Base-by-base conservation (phyloP, 2,888 invertebrate species). In the Tupiocoris notatus region DNA sequence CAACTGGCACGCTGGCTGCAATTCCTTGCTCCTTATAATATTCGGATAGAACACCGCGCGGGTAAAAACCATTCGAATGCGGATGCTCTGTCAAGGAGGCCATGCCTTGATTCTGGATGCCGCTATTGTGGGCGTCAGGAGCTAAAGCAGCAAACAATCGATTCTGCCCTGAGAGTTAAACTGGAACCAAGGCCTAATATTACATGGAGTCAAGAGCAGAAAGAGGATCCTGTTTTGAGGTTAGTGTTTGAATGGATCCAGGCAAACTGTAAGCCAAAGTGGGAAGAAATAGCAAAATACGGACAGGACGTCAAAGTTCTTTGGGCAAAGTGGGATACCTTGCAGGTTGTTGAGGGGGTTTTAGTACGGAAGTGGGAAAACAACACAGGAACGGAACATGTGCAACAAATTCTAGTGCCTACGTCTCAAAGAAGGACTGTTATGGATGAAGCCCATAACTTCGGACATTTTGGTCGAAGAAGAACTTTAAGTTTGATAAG, bases 1-100 rank as follows among this genome's bases (percentile, higher is more conserved):
- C 71, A 71, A 22, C 3, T 71, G 6, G 83, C 82, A 16, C 78
- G 82, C 70, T 83, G 82, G 82, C 66, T 83, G 1, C 80, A 82
- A 76, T 70, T 79, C 24, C 79, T 82, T 1, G 81, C 81, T 23
- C 79, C 81, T 22, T 82, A 80, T 71, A 79, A 83, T 39, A 82
- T 81, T 58, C 76, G 80, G 7, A 80, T 81, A 3, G 61, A 80
- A 21, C 81, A 82, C 78, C 70, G 82, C 6, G 39, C 78, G 2
- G 81, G 81, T 9, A 78, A 61, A 2, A 76, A 20, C 0, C 81
- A 81, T 61, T 63, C 64, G 0, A 81, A 81, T 63, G 81, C 81
- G 0, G 81, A 82, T 68, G 79, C 78, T 1, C 64, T 81, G 7
- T 80, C 81, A 0, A 65, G 81, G 63, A 24, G 81, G 59, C 80